Base-by-base conservation (phyloP, 2,113 vertebrate genomes). In the Podilymbus podiceps region DNA sequence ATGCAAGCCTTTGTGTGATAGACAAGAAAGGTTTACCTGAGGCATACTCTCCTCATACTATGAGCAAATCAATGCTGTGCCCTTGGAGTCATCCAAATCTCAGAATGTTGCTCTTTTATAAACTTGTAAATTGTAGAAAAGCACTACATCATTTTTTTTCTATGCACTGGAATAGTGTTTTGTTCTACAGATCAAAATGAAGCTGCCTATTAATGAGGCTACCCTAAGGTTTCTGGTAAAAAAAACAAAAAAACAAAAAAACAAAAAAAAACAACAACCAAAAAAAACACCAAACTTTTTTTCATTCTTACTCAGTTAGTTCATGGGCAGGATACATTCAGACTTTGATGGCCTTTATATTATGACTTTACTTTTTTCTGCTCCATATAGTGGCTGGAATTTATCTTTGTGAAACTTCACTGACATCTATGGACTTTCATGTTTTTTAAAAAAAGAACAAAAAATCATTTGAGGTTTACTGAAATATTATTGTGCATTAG, bases 21-120 rank as follows among this genome's bases (percentile, higher is more conserved):
- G 95, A 93, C n/a, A 93, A 87, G 25, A 67, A 83, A 46, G 42
- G 14, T 90, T 93, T 95, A 96, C 82, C 71, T 53, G 59, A 95
- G 50, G 84, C 56, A 12, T 49, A 42, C 25, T 87, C 28, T 89
- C 10, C 38, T 71, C 35, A 50, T 72, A 33, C 64, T 74, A 16
- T 88, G 64, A 93, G 40, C 50, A 95, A 96, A 97, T 91, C 91
- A 90, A 40, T 94, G 50, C 14, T 76, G 33, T 82, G 62, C 31
- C 78, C 67, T 92, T 79, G 56, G 78, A 94, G 31, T 86, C 75
- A 90, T 91, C 28, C 31, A 81, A 90, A 76, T 63, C 64, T 25
- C 75, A 75, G 46, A 86, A 89, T 47, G n/a, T 47, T 91, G 68
- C 30, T 88, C 63, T 90, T 96, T 85, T 69, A 92, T 76, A 72